phyloP scores from a whole-genome alignment of 2,113 vertebrate genomes.

The Upupa epops region DNA sequence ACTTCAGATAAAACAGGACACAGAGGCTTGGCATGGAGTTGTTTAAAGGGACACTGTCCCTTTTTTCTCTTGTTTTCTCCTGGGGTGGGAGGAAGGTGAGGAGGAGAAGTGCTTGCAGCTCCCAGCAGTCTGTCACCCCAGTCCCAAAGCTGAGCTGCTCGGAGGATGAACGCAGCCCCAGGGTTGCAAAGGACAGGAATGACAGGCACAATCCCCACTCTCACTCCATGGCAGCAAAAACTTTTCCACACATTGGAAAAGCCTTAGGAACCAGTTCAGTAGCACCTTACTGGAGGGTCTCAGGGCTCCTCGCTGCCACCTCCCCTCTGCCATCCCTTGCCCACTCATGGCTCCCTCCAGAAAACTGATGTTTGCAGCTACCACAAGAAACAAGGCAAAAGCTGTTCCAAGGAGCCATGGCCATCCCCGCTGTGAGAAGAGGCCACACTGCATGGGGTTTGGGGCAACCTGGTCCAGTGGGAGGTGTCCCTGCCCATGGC shows the following conservation, averaged over 20 bases:
- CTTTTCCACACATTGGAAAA: not conserved
- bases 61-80: conserved; percentile 9
- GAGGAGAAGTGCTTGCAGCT: not conserved
- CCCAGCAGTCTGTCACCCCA: not conserved
- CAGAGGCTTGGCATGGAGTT: conserved; percentile 43
- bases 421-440: not conserved
- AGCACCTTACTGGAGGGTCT: not conserved
- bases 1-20: conserved; percentile 81
- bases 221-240: not conserved
- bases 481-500: too few species aligned
- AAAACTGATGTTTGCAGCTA: not conserved
- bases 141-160: not conserved
- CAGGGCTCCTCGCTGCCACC: not conserved
- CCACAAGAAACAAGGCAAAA: not conserved
- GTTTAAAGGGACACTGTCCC: conserved; percentile 73
- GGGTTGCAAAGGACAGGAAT: not conserved
- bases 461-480: too few species aligned
- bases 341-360: not conserved
- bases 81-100: not conserved
- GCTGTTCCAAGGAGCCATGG: not conserved
- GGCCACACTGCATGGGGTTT: too few species aligned
- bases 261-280: not conserved
- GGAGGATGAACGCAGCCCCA: not conserved
- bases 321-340: not conserved
- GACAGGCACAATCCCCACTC: not conserved